Evolutionary conservation across 2,888 invertebrate genomes (phyloP).

Genomic region (Acanthococcus lagerstroemiae): DNA sequence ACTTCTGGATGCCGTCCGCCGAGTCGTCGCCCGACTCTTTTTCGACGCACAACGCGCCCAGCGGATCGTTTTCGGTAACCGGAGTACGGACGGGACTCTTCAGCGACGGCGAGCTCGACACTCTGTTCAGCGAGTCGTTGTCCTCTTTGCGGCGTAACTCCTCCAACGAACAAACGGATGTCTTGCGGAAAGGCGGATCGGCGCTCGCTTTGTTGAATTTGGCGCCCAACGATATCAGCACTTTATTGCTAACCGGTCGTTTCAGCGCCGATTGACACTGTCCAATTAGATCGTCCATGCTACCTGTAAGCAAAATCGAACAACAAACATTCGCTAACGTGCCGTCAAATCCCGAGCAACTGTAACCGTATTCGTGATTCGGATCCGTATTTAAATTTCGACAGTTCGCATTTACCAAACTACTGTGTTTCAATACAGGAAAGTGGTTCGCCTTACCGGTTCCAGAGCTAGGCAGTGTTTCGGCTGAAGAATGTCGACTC

Average conservation of each 20-base stretch:
- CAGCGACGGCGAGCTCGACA: slow-evolving; percentile 34
- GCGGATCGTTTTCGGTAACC: slow-evolving; percentile 82
- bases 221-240: slow-evolving; percentile 34
- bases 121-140: slow-evolving; percentile 31
- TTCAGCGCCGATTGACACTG: slow-evolving; percentile 18
- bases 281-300: slow-evolving; percentile 16
- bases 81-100: slow-evolving; percentile 55
- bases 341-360: too few relatives aligned
- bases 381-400: background rate
- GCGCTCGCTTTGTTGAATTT: slow-evolving; percentile 26
- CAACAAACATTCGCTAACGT: background rate
- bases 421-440: background rate
- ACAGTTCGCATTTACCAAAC: too few relatives aligned
- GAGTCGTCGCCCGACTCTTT: slow-evolving; percentile 37
- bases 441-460: background rate
- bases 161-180: slow-evolving; percentile 24
- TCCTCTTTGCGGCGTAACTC: slow-evolving; percentile 14
- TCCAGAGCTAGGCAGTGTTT: slow-evolving; percentile 22
- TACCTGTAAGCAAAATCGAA: background rate
- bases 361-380: background rate
- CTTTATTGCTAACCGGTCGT: slow-evolving; percentile 30
- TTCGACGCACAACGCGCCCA: slow-evolving; percentile 57
- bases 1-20: slow-evolving; percentile 35
- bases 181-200: slow-evolving; percentile 23
- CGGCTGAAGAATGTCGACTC: slow-evolving; percentile 16